Conservation (phyloP, 1,140 invertebrate genomes). For the Sminthurinus signatus region DNA sequence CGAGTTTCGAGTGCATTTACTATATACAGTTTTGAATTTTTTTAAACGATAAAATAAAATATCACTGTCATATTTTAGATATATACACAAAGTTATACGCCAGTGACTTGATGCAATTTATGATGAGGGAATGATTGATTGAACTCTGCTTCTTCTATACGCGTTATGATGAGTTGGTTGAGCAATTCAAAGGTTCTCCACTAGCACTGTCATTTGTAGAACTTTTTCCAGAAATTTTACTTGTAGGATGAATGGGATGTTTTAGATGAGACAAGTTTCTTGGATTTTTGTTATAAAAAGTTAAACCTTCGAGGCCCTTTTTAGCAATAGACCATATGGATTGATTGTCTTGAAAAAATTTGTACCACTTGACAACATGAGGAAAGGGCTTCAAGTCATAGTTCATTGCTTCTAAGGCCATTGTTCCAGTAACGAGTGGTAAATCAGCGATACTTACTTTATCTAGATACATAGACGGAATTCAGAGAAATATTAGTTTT, state of each 20-base stretch:
- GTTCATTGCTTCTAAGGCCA: constrained; percentile 29
- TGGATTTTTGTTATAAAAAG: constrained; percentile 33
- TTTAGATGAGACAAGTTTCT: constrained; percentile 31
- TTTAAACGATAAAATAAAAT: not conserved
- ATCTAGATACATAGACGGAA: constrained; percentile 15
- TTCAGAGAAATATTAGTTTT: not conserved
- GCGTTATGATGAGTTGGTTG: not conserved
- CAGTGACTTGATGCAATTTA: not conserved
- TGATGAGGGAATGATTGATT: not conserved
- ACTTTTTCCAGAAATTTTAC: not conserved
- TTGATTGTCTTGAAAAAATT: constrained; percentile 20
- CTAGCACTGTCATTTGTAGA: not conserved
- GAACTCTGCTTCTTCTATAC: not conserved
- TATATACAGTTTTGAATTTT: not conserved
- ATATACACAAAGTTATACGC: not conserved
- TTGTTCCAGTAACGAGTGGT: constrained; percentile 30
- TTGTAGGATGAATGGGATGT: constrained; percentile 35
- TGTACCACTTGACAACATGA: constrained; percentile 18
- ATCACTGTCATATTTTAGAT: not conserved
- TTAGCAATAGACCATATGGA: constrained; percentile 27
- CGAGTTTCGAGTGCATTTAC: not conserved
- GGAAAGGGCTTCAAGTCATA: constrained; percentile 26
- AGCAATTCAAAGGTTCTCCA: not conserved
- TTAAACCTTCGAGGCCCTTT: constrained; percentile 28
- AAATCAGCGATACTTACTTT: constrained; percentile 34